Base-by-base conservation (phyloP, 2,797 vertebrate genomes). In the Enteromius trimaculatus region DNA sequence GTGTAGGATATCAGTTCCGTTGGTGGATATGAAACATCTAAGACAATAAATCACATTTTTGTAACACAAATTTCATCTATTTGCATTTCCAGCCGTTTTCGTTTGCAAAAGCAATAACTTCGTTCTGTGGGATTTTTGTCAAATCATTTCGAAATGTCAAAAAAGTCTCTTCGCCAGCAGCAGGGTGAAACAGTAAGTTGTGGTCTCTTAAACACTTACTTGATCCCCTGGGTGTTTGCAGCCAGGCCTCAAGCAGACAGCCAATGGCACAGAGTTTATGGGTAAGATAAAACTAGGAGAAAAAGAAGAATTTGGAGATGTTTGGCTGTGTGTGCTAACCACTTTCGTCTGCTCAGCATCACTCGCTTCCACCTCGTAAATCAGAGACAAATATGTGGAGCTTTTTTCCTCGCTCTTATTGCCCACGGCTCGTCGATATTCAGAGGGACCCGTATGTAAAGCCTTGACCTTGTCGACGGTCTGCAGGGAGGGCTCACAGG, bases 331-430 rank as follows among this genome's bases (percentile, higher is more conserved):
- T 60, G 58, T 81, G 64, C 69, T 79, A 69, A 76, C 78, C 77
- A 68, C 68, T 69, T 72, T 69, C 58, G 72, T 83, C 89, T 90
- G 91, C 78, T 89, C 70, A 86, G 78, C 84, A 47, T 89, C 89
- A 88, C 82, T 4, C 31, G 69, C 31, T 77, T 72, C 58, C 79
- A 86, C 76, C 60, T 85, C 78, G 79, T 88, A 83, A 86, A 79
- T 84, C 80, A 84, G 83, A 60, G 44, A 80, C 19, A 47, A 85
- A 81, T 64, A 71, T 82, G 79, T 26, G 76, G 65, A 60, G 23
- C 37, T 74, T 72, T 44, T 49, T 8, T 21, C 58, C 47, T 64
- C 8, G 39, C 53, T 47, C 78, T 69, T 13, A 53, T 23, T 82
- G 79, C 26, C 72, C 51, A 71, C 76, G 75, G 17, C 77, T 81